These are phyloP conservation scores for Pipistrellus pipistrellus DNA, from an alignment of 2,797 vertebrate genomes.

Conservation along the genomic window DNA sequence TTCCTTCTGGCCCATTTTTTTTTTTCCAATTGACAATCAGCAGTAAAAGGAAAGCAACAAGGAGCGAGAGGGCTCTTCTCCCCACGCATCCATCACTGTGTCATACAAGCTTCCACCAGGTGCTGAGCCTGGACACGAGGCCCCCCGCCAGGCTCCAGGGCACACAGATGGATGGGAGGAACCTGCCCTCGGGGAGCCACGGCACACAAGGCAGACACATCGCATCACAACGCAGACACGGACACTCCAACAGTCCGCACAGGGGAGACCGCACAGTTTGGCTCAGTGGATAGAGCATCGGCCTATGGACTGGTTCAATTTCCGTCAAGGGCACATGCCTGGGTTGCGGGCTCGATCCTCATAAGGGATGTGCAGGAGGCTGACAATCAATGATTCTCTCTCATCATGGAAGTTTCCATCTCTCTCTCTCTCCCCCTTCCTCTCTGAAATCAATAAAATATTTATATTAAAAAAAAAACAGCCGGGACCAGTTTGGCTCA, in stretches of 20 bases:
- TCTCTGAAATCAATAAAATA: too few species aligned
- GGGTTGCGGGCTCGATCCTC: too few species aligned
- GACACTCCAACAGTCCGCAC: accelerated
- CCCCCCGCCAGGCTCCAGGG: not conserved
- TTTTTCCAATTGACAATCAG: not conserved
- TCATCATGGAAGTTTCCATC: too few species aligned
- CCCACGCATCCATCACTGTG: not conserved
- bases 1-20: not conserved
- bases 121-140: not conserved
- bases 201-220: accelerated
- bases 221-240: not conserved
- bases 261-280: not conserved
- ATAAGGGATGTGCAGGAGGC: too few species aligned
- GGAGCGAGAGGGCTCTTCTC: not conserved
- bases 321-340: too few species aligned
- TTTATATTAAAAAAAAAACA: too few species aligned
- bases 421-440: too few species aligned
- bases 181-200: not conserved
- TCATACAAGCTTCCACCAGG: not conserved
- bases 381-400: too few species aligned
- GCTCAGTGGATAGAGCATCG: too few species aligned
- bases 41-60: not conserved
- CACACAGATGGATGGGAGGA: accelerated
- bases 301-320: too few species aligned
- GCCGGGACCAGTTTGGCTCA: too few species aligned